Conservation (phyloP, 2,113 vertebrate species). For the Pandion haliaetus region DNA sequence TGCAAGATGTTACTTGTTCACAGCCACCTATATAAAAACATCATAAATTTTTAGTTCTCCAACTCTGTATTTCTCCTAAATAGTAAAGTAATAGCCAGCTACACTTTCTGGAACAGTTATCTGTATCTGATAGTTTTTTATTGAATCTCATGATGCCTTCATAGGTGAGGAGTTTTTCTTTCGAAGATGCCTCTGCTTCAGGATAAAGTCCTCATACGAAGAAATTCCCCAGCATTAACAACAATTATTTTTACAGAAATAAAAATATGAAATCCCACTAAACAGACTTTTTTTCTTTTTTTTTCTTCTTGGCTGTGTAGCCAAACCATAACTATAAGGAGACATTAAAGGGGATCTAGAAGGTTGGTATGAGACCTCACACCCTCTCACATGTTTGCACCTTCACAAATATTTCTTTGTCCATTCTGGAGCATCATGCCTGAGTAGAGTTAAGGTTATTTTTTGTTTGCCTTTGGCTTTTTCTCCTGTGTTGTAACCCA, state of each 20-base stretch:
- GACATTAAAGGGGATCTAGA: not conserved
- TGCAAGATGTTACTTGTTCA: not conserved
- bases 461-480: slow-evolving; percentile 5
- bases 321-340: not conserved
- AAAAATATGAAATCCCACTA: not conserved
- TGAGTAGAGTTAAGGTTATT: not conserved
- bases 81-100: not conserved
- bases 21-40: not conserved
- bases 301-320: not conserved
- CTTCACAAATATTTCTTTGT: not conserved
- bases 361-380: not conserved
- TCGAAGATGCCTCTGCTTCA: not conserved
- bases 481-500: not conserved
- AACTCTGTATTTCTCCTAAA: not conserved
- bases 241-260: not conserved
- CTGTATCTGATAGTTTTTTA: not conserved
- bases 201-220: not conserved
- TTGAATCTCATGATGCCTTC: not conserved
- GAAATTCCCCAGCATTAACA: not conserved
- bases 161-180: not conserved
- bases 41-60: not conserved
- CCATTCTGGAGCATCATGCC: not conserved
- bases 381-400: not conserved
- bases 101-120: not conserved
- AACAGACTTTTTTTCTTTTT: not conserved